phyloP scores from a whole-genome alignment of 92 coral and sea anemone genomes.

The Epizoanthus stellaris region DNA sequence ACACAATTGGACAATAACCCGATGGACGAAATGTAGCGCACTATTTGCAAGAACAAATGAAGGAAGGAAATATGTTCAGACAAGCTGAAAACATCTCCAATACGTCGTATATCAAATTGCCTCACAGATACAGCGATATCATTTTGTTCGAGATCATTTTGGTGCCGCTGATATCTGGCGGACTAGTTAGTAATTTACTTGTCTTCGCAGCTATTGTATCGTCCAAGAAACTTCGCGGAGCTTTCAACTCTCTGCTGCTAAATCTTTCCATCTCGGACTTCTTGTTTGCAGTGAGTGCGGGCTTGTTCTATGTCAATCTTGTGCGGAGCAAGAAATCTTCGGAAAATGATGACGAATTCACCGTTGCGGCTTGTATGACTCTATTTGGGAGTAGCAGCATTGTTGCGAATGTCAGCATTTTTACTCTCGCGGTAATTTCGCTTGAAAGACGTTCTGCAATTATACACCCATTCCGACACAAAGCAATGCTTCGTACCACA shows the following conservation, averaged over 20 bases:
- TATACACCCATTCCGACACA: not conserved
- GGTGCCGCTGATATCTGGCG: not conserved
- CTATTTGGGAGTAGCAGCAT: not conserved
- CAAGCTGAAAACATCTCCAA: not conserved
- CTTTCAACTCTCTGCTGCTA: not conserved
- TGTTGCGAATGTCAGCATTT: not conserved
- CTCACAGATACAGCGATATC: not conserved
- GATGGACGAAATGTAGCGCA: too few relatives aligned
- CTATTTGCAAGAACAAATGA: too few relatives aligned
- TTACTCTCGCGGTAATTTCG: not conserved
- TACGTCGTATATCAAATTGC: not conserved
- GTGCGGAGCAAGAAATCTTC: too few relatives aligned
- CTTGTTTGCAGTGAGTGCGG: not conserved
- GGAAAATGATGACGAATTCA: not conserved
- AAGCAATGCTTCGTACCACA: not conserved
- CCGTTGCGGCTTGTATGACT: not conserved
- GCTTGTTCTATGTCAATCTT: not conserved
- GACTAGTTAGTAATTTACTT: constrained; percentile 4
- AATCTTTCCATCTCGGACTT: not conserved
- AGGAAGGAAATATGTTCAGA: not conserved
- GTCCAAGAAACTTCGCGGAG: constrained; percentile 18
- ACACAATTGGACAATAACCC: too few relatives aligned
- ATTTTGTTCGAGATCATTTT: constrained; percentile 1
- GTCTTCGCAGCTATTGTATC: constrained; percentile 7
- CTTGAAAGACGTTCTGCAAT: constrained; percentile 13